Evolutionary conservation across 1,140 invertebrate species (phyloP), one percentile per base, ranked within the genome.

Genomic region (Himalopsyche phryganea): DNA sequence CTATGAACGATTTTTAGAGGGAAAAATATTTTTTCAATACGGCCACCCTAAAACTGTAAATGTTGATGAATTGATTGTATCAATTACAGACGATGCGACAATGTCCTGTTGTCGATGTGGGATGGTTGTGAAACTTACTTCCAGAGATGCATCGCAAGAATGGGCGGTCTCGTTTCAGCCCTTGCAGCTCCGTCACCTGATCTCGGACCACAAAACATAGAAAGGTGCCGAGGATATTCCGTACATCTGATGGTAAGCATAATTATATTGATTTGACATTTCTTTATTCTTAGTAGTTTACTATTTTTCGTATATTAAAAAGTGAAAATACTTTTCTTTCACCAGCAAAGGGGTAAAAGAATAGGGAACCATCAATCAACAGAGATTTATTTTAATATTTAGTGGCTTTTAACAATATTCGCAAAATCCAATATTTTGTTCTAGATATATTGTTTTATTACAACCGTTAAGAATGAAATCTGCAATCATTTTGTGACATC

Each of bases 211-310:
- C 85, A 84, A 35, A 90, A 91, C 61, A 84, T 92, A 44, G 90
- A 95, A 53, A 80, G 92, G 49, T 89, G 91, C 61, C 85, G 85
- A 74, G 95, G 95, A 38, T 94, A 88, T 69, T 68, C 80, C 28
- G 70, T 72, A 3, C 73, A 82, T 60, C 65, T 82, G 33, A 54
- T 81, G 76, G 80, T 82, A 73, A 70, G 20, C 1, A n/a, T n/a
- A n/a, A n/a, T n/a, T n/a, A n/a, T n/a, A n/a, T n/a, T n/a, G n/a
- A n/a, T n/a, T n/a, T n/a, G n/a, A n/a, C n/a, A n/a, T n/a, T n/a
- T n/a, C 6, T n/a, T 46, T 6, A 42, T 14, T 11, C 40, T 9
- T 42, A 42, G 9, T 6, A 6, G n/a, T 7, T 35, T 35, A 35
- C 6, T n/a, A 7, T n/a, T 35, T 7, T 35, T 7, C 11, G 14